These are phyloP conservation scores for Labeo calbasu DNA, from an alignment of 2,797 vertebrate genomes.

Conservation along the genomic window DNA sequence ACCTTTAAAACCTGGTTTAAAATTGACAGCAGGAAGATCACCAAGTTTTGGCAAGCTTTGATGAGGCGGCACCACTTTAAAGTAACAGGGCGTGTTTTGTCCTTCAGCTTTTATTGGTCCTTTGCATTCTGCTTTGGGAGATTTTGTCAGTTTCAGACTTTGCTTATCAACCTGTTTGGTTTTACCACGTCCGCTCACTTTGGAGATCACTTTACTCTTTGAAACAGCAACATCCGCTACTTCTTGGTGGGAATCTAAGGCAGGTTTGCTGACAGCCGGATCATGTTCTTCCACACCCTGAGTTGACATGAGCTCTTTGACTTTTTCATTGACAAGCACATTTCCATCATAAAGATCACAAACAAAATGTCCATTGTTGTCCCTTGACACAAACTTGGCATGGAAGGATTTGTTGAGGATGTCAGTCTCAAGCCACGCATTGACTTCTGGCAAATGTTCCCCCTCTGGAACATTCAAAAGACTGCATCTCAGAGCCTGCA, in stretches of 20 bases:
- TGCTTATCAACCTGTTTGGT: neutral
- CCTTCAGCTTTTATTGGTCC: neutral
- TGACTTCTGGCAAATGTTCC: slow-evolving; percentile 74
- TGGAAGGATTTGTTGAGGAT: slow-evolving; percentile 79
- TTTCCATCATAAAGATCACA: slow-evolving; percentile 86
- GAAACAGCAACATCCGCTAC: neutral
- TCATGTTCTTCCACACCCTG: slow-evolving; percentile 36
- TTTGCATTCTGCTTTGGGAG: slow-evolving; percentile 8
- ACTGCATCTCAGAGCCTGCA: slow-evolving; percentile 87
- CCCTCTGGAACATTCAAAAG: slow-evolving; percentile 75
- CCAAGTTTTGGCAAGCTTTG: slow-evolving; percentile 51
- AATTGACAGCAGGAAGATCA: slow-evolving; percentile 69
- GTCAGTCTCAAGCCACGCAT: slow-evolving; percentile 79
- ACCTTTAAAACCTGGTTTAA: slow-evolving; percentile 70
- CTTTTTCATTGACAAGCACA: slow-evolving; percentile 81
- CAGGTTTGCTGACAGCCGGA: neutral
- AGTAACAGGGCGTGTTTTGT: neutral
- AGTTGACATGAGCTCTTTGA: slow-evolving; percentile 74
- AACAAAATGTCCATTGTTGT: slow-evolving; percentile 80
- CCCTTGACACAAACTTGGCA: slow-evolving; percentile 77
- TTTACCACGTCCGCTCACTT: neutral
- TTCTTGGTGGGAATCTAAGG: neutral
- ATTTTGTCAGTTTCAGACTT: neutral
- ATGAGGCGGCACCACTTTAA: neutral
- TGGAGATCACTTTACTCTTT: neutral